These are phyloP conservation scores for Rotaria socialis DNA, from an alignment of 2,888 invertebrate species.

Conservation along the genomic window DNA sequence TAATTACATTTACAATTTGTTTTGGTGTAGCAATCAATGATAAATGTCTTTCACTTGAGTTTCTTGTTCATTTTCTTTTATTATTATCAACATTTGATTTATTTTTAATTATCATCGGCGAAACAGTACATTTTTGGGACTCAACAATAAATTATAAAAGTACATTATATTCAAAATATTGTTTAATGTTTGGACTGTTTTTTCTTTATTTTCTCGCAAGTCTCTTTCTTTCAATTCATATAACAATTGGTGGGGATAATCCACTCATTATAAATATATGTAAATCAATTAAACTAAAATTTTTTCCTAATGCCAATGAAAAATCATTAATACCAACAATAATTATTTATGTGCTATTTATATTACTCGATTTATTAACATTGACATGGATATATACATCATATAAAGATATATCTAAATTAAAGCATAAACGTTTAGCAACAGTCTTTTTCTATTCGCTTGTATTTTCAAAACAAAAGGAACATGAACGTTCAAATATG, in stretches of 20 bases:
- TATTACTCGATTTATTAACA: not conserved
- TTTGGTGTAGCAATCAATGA: not conserved
- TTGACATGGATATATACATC: not conserved
- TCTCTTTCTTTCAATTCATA: constrained; percentile 6
- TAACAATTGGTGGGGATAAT: not conserved
- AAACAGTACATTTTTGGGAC: constrained; percentile 30
- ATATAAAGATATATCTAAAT: not conserved
- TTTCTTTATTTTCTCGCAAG: constrained; percentile 17
- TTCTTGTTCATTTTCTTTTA: constrained; percentile 16
- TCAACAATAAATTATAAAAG: not conserved
- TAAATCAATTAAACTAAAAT: not conserved
- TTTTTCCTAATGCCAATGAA: not conserved
- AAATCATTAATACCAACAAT: constrained; percentile 7
- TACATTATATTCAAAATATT: constrained; percentile 9
- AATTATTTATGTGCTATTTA: not conserved
- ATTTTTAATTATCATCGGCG: not conserved
- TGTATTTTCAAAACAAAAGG: not conserved
- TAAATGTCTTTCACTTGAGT: not conserved
- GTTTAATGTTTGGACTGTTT: constrained; percentile 1
- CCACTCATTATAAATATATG: not conserved
- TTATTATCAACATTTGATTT: constrained; percentile 21
- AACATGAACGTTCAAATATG: not conserved
- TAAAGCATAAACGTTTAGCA: constrained; percentile 30
- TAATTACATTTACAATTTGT: not conserved
- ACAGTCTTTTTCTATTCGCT: not conserved